Conservation (phyloP, 2,888 invertebrate genomes). For the Cheilosia grossa region DNA sequence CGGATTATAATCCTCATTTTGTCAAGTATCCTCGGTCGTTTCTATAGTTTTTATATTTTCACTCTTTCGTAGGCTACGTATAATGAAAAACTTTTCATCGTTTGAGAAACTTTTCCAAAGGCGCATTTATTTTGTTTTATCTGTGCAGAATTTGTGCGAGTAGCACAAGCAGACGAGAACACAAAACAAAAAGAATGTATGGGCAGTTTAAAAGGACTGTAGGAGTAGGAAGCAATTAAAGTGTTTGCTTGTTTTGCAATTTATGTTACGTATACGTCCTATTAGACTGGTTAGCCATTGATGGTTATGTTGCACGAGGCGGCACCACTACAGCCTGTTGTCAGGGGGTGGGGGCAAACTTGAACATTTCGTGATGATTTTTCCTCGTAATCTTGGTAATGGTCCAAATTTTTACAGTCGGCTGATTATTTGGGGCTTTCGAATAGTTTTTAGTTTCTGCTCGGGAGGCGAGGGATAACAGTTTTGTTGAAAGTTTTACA, state of each 20-base stretch:
- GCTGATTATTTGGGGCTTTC: conserved; percentile 1
- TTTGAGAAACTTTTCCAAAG: conserved; percentile 8
- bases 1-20: conserved; percentile 31
- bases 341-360: not conserved
- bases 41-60: conserved; percentile 3
- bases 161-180: not conserved
- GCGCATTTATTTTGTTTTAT: not conserved
- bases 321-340: not conserved
- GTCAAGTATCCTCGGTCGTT: conserved; percentile 24
- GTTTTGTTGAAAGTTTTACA: not conserved
- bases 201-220: conserved; percentile 27
- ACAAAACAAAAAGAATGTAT: not conserved
- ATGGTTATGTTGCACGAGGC: conserved; percentile 1
- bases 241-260: conserved; percentile 53
- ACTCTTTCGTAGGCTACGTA: conserved; percentile 17
- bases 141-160: not conserved
- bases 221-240: conserved; percentile 51
- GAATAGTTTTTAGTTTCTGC: not conserved
- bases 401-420: conserved; percentile 33
- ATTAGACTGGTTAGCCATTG: conserved; percentile 40
- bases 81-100: conserved; percentile 22
- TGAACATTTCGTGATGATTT: conserved; percentile 16
- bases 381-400: conserved; percentile 26
- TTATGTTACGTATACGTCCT: conserved; percentile 58
- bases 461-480: not conserved